Evolutionary conservation across 2,113 vertebrate species (phyloP), one percentile per base, ranked within the genome.

Genomic region (Astur gentilis): DNA sequence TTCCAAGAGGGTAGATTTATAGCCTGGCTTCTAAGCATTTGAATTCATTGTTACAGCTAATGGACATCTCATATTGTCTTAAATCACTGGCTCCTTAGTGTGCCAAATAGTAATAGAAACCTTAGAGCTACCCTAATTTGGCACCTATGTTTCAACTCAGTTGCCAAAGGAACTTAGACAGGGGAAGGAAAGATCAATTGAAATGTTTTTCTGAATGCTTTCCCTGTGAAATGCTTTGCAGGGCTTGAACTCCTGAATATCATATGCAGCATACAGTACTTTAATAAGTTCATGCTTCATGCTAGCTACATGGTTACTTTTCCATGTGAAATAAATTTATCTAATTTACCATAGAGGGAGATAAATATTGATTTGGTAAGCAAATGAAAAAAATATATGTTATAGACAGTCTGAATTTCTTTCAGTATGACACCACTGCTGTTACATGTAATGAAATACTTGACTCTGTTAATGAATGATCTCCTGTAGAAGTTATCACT

Each of bases 31-130:
- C 88, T 89, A 62, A 92, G 72, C 86, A 78, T 90, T 97, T 90
- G 87, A 91, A 92, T 97, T 91, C 95, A 93, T 89, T 80, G 89
- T 97, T 91, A 97, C 86, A 93, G 57, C 87, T 94, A 93, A 96
- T 97, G 97, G 97, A 97, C 95, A 94, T 96, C 97, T 97, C 95
- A 84, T 95, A 96, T 95, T 96, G 95, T 95, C 95, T 94, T 97
- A 98, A 98, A 97, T 98, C 96, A 97, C 90, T 82, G 88, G 83
- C 95, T 97, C 72, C 83, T 93, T 82, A 83, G 45, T 50, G 88
- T 95, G 96, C 96, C 96, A 97, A 88, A 97, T 77, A 88, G 95
- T 84, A 97, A 97, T 87, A 97, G 93, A 96, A 97, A 92, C 89
- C 96, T 85, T 95, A 87, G 78, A 96, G 95, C 95, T 94, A 80